A percentile compares a stretch with the other conserved stretches of the same genome.
These are phyloP conservation scores for Antechinus stuartii DNA, from an alignment of 2,113 vertebrate species.

Conservation along the genomic window DNA sequence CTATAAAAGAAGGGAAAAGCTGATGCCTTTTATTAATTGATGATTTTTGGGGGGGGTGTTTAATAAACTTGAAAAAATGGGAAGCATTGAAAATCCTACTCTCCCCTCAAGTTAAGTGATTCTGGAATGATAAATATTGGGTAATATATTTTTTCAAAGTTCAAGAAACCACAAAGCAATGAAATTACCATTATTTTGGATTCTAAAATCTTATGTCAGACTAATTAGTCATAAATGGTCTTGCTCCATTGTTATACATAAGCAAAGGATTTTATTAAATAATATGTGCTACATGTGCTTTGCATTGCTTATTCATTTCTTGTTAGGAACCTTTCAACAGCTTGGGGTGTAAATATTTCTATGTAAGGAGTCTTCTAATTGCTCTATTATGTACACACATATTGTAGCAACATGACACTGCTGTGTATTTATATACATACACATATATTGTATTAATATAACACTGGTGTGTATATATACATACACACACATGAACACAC, in stretches of 20 bases:
- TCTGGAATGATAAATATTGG: background rate
- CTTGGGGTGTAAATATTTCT: background rate
- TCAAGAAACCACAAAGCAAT: background rate
- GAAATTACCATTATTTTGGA: background rate
- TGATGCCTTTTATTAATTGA: constrained; percentile 4
- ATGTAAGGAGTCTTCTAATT: background rate
- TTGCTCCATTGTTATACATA: background rate
- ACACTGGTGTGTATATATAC: too few species aligned
- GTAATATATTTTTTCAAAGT: background rate
- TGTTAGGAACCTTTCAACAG: background rate
- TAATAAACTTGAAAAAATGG: constrained; percentile 33
- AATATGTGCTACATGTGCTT: too few species aligned
- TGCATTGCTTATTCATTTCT: background rate
- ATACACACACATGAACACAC: too few species aligned
- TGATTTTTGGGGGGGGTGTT: constrained; percentile 13
- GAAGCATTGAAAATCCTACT: background rate
- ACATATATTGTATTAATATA: too few species aligned
- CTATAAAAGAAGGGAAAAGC: constrained; percentile 32
- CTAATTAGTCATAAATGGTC: constrained; percentile 9
- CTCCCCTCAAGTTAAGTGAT: background rate
- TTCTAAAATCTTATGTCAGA: background rate
- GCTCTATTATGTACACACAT: background rate
- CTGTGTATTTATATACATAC: too few species aligned
- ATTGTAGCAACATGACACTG: too few species aligned
- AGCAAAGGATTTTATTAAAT: background rate